Evolutionary conservation across 2,888 invertebrate species (phyloP).

Genomic region (Drosophila hawaiiensis): DNA sequence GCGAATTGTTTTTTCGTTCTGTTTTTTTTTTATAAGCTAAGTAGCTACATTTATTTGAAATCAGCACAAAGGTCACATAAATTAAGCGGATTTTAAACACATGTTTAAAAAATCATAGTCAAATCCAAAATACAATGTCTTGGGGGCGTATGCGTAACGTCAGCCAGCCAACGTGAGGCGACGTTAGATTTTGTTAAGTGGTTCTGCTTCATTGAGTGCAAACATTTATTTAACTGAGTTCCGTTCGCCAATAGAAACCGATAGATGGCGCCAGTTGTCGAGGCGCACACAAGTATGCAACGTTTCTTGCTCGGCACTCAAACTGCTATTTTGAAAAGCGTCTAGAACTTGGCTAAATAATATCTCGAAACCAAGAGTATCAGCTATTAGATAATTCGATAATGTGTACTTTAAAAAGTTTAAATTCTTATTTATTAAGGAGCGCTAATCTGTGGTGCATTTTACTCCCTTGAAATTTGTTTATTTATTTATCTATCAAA

Average conservation of each 20-base stretch:
- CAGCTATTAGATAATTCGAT: not conserved
- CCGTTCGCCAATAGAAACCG: not conserved
- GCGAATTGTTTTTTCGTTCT: constrained; percentile 32
- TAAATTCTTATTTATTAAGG: not conserved
- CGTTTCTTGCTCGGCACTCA: not conserved
- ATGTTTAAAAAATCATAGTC: constrained; percentile 7
- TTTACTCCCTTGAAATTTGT: not conserved
- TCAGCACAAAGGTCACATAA: constrained; percentile 62
- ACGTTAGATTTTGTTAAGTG: constrained; percentile 25
- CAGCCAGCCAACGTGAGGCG: constrained; percentile 17
- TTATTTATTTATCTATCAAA: not conserved
- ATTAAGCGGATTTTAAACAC: constrained; percentile 51
- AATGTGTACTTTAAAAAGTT: not conserved
- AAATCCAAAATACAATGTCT: constrained; percentile 15
- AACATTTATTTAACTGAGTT: not conserved
- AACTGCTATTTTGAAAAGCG: constrained; percentile 5
- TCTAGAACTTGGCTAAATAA: not conserved
- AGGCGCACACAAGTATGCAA: constrained; percentile 56
- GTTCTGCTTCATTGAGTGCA: constrained; percentile 17
- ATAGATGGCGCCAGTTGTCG: constrained; percentile 37
- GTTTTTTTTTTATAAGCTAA: constrained; percentile 26
- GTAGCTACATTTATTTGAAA: constrained; percentile 45
- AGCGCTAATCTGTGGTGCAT: not conserved
- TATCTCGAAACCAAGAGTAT: not conserved
- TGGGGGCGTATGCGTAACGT: constrained; percentile 67